These are phyloP conservation scores for Lordiphosa fenestrarum DNA, from an alignment of 2,888 invertebrate genomes.

Conservation along the genomic window DNA sequence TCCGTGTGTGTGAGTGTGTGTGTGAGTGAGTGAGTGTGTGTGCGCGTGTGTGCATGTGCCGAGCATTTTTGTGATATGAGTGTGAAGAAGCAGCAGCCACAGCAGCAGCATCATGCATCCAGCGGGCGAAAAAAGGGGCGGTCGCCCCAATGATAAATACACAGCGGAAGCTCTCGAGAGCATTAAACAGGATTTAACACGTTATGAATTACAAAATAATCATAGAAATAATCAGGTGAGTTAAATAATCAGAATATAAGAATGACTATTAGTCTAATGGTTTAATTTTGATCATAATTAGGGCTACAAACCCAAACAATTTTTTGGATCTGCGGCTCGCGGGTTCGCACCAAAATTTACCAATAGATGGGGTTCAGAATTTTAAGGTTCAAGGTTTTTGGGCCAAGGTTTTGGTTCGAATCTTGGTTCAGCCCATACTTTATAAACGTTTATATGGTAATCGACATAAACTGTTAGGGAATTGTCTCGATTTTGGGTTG, in stretches of 20 bases:
- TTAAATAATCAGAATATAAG: background rate
- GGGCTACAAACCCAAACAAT: too few species aligned
- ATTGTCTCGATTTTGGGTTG: too few species aligned
- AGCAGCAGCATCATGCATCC: constrained; percentile 78
- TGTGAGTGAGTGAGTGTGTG: constrained; percentile 17
- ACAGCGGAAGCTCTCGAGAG: constrained; percentile 80
- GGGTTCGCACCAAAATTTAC: too few species aligned
- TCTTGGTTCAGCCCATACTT: too few species aligned
- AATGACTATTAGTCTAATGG: too few species aligned
- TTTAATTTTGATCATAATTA: too few species aligned
- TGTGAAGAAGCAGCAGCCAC: constrained; percentile 72
- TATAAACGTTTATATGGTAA: too few species aligned
- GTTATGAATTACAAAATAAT: constrained; percentile 80
- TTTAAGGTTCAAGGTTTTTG: too few species aligned
- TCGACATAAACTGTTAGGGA: too few species aligned
- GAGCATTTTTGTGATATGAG: constrained; percentile 78
- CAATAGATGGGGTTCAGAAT: too few species aligned
- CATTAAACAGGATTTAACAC: constrained; percentile 80
- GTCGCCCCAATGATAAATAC: constrained; percentile 81
- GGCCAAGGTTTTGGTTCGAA: too few species aligned
- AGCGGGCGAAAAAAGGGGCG: constrained; percentile 81
- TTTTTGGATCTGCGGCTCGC: too few species aligned
- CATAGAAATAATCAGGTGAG: constrained; percentile 80
- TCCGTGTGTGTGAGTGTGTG: constrained; percentile 9
- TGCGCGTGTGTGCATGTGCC: constrained; percentile 27